phyloP scores from a whole-genome alignment of 2,797 vertebrate genomes.

The Scyliorhinus canicula region DNA sequence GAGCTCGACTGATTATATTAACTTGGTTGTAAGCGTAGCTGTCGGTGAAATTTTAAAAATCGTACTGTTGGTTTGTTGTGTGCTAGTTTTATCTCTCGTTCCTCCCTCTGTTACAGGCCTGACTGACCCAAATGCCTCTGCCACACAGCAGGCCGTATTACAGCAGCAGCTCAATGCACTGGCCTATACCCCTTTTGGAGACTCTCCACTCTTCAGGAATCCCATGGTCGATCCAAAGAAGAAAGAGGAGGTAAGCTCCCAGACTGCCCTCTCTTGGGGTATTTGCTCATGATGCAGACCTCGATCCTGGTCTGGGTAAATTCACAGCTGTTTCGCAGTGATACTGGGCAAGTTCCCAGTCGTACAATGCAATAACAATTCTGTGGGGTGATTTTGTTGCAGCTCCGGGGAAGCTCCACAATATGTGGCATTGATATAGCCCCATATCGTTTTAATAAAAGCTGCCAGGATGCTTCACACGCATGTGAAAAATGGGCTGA shows the following conservation, averaged over 20 bases:
- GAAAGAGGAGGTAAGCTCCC: slow-evolving; percentile 82
- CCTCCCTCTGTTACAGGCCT: slow-evolving; percentile 59
- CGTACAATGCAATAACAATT: not conserved
- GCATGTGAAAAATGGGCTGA: too few species aligned
- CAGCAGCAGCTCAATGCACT: slow-evolving; percentile 87
- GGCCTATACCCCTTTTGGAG: slow-evolving; percentile 84
- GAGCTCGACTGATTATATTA: too few species aligned
- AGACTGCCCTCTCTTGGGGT: not conserved
- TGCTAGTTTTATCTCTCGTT: not conserved
- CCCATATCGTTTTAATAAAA: too few species aligned
- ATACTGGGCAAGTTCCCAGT: not conserved
- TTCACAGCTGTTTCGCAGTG: not conserved
- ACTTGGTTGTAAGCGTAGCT: too few species aligned
- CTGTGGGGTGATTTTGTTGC: not conserved
- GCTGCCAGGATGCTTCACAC: too few species aligned
- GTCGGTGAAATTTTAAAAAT: not conserved
- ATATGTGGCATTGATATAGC: not conserved
- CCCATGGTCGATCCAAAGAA: slow-evolving; percentile 91
- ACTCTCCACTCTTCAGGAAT: slow-evolving; percentile 91
- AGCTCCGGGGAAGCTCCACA: not conserved
- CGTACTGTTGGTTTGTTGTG: not conserved
- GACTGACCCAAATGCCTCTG: slow-evolving; percentile 74
- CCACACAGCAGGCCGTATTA: slow-evolving; percentile 78
- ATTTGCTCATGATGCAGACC: not conserved
- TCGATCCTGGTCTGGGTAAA: not conserved